These are phyloP conservation scores for Phaetusa simplex DNA, from an alignment of 2,113 vertebrate genomes.

Conservation along the genomic window DNA sequence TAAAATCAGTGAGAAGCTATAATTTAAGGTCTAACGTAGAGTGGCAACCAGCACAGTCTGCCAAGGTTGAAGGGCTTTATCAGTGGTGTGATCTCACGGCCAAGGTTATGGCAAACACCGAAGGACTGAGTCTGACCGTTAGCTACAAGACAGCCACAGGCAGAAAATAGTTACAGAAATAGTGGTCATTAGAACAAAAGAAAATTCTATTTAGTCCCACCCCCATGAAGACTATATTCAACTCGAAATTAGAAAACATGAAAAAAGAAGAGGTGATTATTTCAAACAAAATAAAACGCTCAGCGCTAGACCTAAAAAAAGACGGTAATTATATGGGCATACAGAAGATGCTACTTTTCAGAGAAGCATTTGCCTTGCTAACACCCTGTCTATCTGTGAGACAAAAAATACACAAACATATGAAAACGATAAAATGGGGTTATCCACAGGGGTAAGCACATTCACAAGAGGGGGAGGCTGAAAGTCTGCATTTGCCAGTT, in stretches of 20 bases:
- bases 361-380: slow-evolving; percentile 47
- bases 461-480: slow-evolving; percentile 50
- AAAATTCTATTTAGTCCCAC: not conserved
- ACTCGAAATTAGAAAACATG: not conserved
- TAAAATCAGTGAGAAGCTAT: not conserved
- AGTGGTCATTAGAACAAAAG: not conserved
- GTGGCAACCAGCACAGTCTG: not conserved
- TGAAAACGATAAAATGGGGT: slow-evolving; percentile 35
- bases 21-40: not conserved
- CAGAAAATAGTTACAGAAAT: not conserved
- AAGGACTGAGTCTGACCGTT: not conserved
- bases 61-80: not conserved
- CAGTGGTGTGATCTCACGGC: fast-evolving
- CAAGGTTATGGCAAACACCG: not conserved
- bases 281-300: slow-evolving; percentile 26
- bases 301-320: slow-evolving; percentile 43
- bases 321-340: not conserved
- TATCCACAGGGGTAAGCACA: slow-evolving; percentile 40
- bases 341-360: slow-evolving; percentile 55
- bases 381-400: slow-evolving; percentile 63
- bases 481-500: slow-evolving; percentile 42
- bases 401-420: slow-evolving; percentile 56
- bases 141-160: not conserved
- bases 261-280: not conserved
- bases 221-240: not conserved